phyloP scores from a whole-genome alignment of 2,888 invertebrate species.

The Macaria notata region DNA sequence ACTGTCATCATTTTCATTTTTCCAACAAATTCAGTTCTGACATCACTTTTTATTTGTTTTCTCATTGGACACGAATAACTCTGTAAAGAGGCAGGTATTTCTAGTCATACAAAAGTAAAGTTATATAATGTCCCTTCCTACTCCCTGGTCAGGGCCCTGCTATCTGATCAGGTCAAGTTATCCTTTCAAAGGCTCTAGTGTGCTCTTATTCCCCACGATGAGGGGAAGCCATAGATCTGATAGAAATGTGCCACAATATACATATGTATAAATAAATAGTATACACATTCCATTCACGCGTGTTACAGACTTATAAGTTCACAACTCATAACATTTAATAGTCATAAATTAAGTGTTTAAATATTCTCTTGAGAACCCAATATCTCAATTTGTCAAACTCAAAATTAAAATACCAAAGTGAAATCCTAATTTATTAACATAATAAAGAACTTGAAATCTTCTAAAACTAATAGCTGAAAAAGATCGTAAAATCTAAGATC shows the following conservation, averaged over 20 bases:
- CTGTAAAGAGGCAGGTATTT: not conserved
- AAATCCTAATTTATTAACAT: too few species aligned
- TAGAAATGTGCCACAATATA: slow-evolving; percentile 10
- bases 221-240: slow-evolving; percentile 19
- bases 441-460: too few species aligned
- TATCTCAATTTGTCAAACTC: too few species aligned
- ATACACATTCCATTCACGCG: too few species aligned
- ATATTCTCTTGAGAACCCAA: not conserved
- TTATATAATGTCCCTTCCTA: slow-evolving; percentile 19
- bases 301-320: too few species aligned
- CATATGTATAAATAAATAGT: not conserved
- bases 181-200: slow-evolving; percentile 30
- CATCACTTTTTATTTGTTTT: too few species aligned
- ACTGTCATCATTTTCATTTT: too few species aligned
- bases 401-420: too few species aligned
- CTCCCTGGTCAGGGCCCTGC: slow-evolving; percentile 23
- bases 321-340: not conserved
- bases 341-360: not conserved
- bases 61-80: too few species aligned
- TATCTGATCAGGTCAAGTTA: slow-evolving; percentile 39
- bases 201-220: slow-evolving; percentile 26
- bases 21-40: too few species aligned
- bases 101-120: slow-evolving; percentile 14
- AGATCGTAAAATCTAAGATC: too few species aligned
- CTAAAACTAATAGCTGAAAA: too few species aligned